phyloP scores from a whole-genome alignment of 2,113 vertebrate genomes.

The Macaca mulatta region DNA sequence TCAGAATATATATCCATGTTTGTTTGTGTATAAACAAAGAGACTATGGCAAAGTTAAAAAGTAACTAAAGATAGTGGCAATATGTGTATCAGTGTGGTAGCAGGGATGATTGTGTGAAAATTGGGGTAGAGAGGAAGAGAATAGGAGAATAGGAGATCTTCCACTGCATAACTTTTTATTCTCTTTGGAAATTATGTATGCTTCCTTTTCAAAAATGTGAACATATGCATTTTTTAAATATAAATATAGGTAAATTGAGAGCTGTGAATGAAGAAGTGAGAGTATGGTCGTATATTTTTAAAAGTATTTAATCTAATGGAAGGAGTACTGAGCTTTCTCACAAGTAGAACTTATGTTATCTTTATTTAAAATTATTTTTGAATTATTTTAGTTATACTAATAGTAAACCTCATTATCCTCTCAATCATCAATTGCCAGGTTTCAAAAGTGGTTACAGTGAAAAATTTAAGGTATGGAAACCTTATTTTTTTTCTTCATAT shows the following conservation, averaged over 20 bases:
- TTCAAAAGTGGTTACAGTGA: neutral
- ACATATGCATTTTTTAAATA: neutral
- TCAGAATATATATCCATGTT: neutral
- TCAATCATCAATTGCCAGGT: neutral
- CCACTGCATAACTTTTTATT: neutral
- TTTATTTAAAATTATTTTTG: neutral
- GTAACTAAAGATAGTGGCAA: neutral
- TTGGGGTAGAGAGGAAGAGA: neutral
- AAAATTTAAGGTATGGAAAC: neutral
- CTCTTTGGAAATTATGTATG: neutral
- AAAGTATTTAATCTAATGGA: neutral
- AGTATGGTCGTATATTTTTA: neutral
- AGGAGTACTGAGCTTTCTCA: neutral
- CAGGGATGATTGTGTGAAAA: neutral
- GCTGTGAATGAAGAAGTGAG: neutral
- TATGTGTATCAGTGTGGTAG: neutral
- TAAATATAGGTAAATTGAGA: neutral
- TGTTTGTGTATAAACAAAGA: neutral
- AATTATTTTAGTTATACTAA: neutral
- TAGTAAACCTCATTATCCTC: neutral
- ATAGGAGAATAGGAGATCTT: neutral
- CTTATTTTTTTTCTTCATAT: neutral
- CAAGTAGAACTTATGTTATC: neutral
- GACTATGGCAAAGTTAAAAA: neutral
- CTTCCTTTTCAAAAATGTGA: neutral